Conservation (phyloP, 2,113 vertebrate species). For the Barbus barbus region DNA sequence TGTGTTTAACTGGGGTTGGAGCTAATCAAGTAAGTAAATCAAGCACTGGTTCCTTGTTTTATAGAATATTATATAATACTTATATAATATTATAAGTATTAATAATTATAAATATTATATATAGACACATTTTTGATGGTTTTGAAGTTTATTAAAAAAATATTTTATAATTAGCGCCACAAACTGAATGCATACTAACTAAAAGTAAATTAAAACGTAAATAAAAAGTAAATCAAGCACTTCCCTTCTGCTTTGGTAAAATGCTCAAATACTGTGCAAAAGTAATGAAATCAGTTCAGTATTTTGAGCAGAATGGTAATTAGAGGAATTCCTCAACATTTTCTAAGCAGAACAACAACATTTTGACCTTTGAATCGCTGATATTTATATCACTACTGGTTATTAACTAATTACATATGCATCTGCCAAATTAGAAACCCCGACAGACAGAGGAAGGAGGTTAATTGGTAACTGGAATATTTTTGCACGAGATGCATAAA, state of each 20-base stretch:
- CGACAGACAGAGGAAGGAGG: conserved; percentile 12
- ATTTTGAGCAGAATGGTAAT: not conserved
- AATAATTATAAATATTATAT: too few relatives aligned
- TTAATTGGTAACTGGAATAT: not conserved
- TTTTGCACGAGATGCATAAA: not conserved
- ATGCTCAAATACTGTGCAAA: not conserved
- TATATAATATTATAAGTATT: too few relatives aligned
- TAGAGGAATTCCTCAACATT: not conserved
- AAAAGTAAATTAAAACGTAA: not conserved
- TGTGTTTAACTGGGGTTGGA: too few relatives aligned
- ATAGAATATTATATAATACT: too few relatives aligned
- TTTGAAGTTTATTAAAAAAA: too few relatives aligned
- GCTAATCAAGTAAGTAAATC: too few relatives aligned
- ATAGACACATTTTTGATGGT: too few relatives aligned
- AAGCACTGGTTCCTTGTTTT: too few relatives aligned
- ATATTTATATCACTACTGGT: not conserved
- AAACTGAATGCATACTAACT: not conserved
- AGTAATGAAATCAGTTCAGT: not conserved
- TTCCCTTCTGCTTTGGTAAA: not conserved
- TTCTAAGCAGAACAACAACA: not conserved
- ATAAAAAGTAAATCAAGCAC: not conserved
- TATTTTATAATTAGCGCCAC: not conserved
- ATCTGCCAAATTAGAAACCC: conserved; percentile 19
- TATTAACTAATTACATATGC: conserved; percentile 19
- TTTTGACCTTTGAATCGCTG: not conserved